Percentiles rank a stretch among this genome's conserved stretches.
Conservation (phyloP, 2,888 invertebrate genomes). For the Lordiphosa andalusiaca region DNA sequence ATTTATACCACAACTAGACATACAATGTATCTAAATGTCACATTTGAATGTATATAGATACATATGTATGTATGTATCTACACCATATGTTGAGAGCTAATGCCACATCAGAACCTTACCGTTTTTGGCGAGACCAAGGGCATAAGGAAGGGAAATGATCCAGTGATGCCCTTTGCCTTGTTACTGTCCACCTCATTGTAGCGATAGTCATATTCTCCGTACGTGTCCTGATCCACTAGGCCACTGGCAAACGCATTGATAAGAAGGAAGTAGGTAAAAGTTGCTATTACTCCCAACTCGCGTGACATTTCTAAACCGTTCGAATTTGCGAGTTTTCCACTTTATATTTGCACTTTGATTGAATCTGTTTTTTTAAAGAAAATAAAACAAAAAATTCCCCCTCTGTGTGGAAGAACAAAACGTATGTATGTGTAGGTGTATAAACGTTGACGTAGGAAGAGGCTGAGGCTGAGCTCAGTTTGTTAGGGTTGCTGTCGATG, state of each 20-base stretch:
- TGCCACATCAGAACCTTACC: constrained; percentile 81
- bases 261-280: constrained; percentile 30
- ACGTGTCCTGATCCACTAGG: constrained; percentile 43
- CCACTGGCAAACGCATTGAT: constrained; percentile 44
- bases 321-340: not conserved
- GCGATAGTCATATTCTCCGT: constrained; percentile 25
- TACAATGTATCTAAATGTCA: too few species aligned
- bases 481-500: constrained; percentile 15
- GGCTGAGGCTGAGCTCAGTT: not conserved
- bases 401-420: constrained; percentile 24
- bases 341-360: not conserved
- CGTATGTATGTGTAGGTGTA: constrained; percentile 16
- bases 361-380: constrained; percentile 4
- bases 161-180: constrained; percentile 41
- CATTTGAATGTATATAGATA: not conserved
- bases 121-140: constrained; percentile 89
- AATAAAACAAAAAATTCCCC: constrained; percentile 36
- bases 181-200: constrained; percentile 30
- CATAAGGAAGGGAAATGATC: constrained; percentile 88
- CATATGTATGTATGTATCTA: constrained; percentile 8
- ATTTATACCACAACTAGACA: too few species aligned
- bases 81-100: constrained; percentile 9
- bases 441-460: not conserved
- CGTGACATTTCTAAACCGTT: constrained; percentile 21
- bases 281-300: constrained; percentile 13